A percentile compares a stretch with the other conserved stretches of the same genome.
Evolutionary conservation across 2,888 invertebrate species (phyloP).

Genomic region (Lepetodrilus schrolli): DNA sequence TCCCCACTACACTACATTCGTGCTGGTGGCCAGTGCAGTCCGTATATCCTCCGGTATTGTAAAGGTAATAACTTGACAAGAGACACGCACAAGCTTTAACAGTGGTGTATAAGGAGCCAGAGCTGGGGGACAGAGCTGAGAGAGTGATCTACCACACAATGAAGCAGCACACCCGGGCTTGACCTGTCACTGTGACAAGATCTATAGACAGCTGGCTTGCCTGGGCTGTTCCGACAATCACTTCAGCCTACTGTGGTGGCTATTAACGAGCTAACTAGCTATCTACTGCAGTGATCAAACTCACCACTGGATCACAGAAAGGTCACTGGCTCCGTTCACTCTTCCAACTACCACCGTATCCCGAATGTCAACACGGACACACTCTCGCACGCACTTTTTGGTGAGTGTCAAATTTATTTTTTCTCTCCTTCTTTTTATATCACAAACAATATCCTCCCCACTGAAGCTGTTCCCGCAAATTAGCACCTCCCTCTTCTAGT

Average conservation of each 20-base stretch:
- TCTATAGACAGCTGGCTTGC: constrained; percentile 18
- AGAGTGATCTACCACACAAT: not conserved
- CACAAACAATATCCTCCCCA: constrained; percentile 16
- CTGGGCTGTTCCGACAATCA: constrained; percentile 19
- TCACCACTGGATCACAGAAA: not conserved
- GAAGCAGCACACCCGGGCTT: constrained; percentile 7
- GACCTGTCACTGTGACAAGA: constrained; percentile 20
- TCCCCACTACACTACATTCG: constrained; percentile 26
- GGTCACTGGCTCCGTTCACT: not conserved
- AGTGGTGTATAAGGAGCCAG: too few species aligned
- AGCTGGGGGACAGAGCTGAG: not conserved
- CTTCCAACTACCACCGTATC: constrained; percentile 1
- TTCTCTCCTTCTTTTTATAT: too few species aligned
- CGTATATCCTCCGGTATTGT: not conserved
- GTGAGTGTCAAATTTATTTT: too few species aligned
- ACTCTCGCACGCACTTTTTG: constrained; percentile 9
- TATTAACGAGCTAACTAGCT: too few species aligned
- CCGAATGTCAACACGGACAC: constrained; percentile 20
- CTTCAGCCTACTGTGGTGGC: constrained; percentile 8
- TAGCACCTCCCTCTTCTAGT: not conserved
- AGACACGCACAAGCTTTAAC: too few species aligned
- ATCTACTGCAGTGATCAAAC: constrained; percentile 8
- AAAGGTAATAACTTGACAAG: not conserved
- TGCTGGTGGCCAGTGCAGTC: constrained; percentile 6
- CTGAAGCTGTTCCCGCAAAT: constrained; percentile 17